A percentile compares a stretch with the other conserved stretches of the same genome.
phyloP scores from a whole-genome alignment of 1,140 invertebrate genomes.

The Drosophila simulans region DNA sequence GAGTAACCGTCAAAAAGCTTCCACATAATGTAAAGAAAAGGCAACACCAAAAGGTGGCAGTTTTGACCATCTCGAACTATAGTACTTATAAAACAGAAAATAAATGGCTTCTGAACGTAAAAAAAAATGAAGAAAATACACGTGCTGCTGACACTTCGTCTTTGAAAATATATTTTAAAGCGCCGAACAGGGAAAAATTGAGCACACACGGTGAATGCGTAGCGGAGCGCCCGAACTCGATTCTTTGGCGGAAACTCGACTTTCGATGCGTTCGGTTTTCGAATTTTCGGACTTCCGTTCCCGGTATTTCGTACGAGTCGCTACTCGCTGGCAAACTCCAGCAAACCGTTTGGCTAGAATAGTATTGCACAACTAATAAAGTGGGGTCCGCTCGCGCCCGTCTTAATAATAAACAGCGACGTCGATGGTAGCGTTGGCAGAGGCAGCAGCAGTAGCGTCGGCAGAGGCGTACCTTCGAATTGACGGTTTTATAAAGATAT shows the following conservation, averaged over 20 bases:
- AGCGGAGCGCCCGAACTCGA: slow-evolving; percentile 30
- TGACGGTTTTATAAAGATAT: slow-evolving; percentile 65
- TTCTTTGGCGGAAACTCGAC: slow-evolving; percentile 2
- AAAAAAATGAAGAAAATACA: slow-evolving; percentile 30
- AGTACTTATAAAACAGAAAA: slow-evolving; percentile 13
- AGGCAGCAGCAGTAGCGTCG: slow-evolving; percentile 6
- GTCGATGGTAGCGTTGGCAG: slow-evolving; percentile 26
- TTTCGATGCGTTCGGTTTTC: slow-evolving; percentile 9
- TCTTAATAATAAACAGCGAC: slow-evolving; percentile 77
- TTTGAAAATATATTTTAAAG: not conserved
- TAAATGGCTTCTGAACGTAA: slow-evolving; percentile 8
- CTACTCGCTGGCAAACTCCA: slow-evolving; percentile 24
- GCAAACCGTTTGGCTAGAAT: slow-evolving; percentile 79
- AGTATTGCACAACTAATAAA: slow-evolving; percentile 83
- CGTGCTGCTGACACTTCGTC: slow-evolving; percentile 5
- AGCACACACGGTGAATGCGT: slow-evolving; percentile 69
- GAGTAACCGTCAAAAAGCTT: slow-evolving; percentile 51
- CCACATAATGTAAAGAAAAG: slow-evolving; percentile 49
- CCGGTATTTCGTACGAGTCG: slow-evolving; percentile 4
- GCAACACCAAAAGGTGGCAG: slow-evolving; percentile 46
- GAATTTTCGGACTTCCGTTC: slow-evolving; percentile 15
- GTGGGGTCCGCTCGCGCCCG: slow-evolving; percentile 64
- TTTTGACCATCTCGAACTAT: slow-evolving; percentile 52
- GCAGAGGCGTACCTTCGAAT: slow-evolving; percentile 18
- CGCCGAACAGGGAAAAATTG: not conserved